Evolutionary conservation across 2,888 invertebrate genomes (phyloP).

Genomic region (Athalia cordata): DNA sequence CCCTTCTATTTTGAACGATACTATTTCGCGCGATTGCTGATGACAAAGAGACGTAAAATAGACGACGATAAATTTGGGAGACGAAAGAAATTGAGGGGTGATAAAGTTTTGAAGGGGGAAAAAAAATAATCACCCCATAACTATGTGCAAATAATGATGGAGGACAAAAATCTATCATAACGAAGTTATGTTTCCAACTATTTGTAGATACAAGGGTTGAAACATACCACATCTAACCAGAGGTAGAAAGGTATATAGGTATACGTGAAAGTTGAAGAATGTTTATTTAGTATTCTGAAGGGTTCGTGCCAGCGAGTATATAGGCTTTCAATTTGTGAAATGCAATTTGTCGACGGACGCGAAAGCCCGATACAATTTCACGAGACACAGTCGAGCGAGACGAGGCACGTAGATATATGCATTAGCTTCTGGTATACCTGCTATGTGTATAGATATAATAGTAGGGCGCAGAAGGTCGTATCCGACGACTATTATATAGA

Average conservation of each 20-base stretch:
- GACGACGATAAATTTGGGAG: too few relatives aligned
- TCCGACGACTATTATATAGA: too few relatives aligned
- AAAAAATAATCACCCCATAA: too few relatives aligned
- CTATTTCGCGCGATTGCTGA: not conserved
- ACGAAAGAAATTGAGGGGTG: too few relatives aligned
- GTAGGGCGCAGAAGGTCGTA: too few relatives aligned
- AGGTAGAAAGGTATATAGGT: not conserved
- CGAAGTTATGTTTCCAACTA: not conserved
- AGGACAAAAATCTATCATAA: too few relatives aligned
- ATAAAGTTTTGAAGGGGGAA: too few relatives aligned
- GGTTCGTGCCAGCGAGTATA: constrained; percentile 36
- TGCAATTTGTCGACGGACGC: constrained; percentile 62
- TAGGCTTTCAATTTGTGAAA: constrained; percentile 68
- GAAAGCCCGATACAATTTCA: constrained; percentile 50
- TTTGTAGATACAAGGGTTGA: not conserved
- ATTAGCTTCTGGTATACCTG: not conserved
- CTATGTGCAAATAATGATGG: too few relatives aligned
- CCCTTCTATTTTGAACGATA: too few relatives aligned
- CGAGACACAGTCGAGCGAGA: constrained; percentile 38
- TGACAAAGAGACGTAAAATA: not conserved
- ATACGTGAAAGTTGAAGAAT: not conserved
- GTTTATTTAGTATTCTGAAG: constrained; percentile 39
- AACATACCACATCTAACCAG: constrained; percentile 10
- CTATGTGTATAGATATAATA: too few relatives aligned
- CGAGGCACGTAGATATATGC: constrained; percentile 5